Base-by-base conservation (phyloP, 92 coral and sea anemone species). In the Blastomussa wellsi region DNA sequence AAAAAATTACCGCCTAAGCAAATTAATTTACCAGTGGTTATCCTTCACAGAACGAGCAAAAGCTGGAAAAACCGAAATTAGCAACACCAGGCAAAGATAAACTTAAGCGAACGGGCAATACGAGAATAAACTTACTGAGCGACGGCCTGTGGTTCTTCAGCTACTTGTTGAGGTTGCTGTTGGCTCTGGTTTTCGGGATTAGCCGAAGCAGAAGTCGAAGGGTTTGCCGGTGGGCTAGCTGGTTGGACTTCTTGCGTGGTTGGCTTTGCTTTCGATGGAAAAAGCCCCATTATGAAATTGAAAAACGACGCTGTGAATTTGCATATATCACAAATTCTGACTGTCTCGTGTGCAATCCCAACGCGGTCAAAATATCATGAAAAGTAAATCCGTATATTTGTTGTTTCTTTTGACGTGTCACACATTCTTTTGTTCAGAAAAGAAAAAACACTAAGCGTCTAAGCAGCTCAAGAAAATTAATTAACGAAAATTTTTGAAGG, bases 231-330 rank as follows among this genome's bases (percentile, higher is more conserved):
- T 39, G 48, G 0, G 29, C 74, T 16, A 2, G 62, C 9, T 17
- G 42, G 74, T n/a, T 64, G 83, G 32, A 14, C 57, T 62, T 19
- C 32, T 29, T 62, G 68, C 16, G 70, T 16, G 26, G 70, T 16
- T 65, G 74, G 26, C 83, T 79, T 79, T 1, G 83, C 65, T 65
- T 64, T 79, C 60, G 83, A 79, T 33, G 83, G 83, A 65, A 79
- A 79, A 65, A 79, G 83, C 39, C 83, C 83, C 83, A 79, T 79
- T 28, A 28, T 19, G 74, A 64, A 38, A 16, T 65, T 28, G 35
- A 65, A 79, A n/a, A 65, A 29, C 55, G 73, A 79, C 73, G 83
- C 83, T 17, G 26, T 37, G 13, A 60, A 79, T 79, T 79, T 64
- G 72, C 83, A 79, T 79, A 79, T 17, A 22, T 65, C 28, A 29